phyloP scores from a whole-genome alignment of 2,113 vertebrate genomes.

The Calonectris borealis region DNA sequence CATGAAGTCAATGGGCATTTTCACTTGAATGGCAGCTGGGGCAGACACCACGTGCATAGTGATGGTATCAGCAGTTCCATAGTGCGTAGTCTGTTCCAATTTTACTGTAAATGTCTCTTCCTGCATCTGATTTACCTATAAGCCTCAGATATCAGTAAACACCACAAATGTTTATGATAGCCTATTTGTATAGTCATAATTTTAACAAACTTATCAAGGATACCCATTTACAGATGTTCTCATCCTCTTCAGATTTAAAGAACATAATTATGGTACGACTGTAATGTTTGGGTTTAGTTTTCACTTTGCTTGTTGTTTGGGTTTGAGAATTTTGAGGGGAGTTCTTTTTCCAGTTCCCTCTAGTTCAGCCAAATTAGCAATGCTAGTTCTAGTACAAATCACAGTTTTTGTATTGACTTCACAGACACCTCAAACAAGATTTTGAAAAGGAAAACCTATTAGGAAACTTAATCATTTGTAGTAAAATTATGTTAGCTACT shows the following conservation, averaged over 20 bases:
- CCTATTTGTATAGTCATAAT: neutral
- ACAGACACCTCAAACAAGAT: conserved; percentile 70
- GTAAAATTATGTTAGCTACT: conserved; percentile 81
- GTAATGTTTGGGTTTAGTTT: neutral
- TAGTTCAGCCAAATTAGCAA: conserved; percentile 62
- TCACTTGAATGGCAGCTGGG: neutral
- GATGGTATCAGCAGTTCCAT: neutral
- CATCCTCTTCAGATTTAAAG: conserved; percentile 10
- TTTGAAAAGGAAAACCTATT: conserved; percentile 72
- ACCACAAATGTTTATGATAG: neutral
- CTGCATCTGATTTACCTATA: neutral
- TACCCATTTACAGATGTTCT: conserved; percentile 31
- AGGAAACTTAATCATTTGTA: conserved; percentile 80
- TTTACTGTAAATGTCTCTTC: neutral
- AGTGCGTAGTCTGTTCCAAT: neutral
- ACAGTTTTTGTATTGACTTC: conserved; percentile 78
- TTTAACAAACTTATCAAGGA: conserved; percentile 24
- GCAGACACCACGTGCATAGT: fast-evolving
- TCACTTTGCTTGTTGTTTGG: neutral
- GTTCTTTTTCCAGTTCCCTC: neutral
- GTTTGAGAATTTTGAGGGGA: neutral
- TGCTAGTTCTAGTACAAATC: conserved; percentile 61
- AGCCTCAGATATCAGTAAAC: neutral
- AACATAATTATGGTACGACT: neutral
- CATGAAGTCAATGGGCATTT: neutral